Conservation (phyloP, 2,888 invertebrate genomes). For the Ryuthela nishihirai region DNA sequence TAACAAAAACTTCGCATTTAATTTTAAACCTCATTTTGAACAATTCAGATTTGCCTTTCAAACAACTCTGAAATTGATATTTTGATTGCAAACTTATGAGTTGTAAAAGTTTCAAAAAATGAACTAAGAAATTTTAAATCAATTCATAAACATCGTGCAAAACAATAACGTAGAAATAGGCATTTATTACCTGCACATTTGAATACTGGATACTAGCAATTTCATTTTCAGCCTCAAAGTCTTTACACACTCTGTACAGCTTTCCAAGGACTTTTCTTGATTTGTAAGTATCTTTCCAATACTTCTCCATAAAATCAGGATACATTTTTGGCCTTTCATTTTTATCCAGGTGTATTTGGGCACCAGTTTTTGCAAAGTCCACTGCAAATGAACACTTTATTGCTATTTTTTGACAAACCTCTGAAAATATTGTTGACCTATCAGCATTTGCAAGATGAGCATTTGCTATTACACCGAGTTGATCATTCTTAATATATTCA, state of each 20-base stretch:
- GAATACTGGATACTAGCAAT: background rate
- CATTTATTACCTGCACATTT: constrained; percentile 12
- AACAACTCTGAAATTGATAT: no score
- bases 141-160: no score
- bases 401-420: constrained; percentile 40
- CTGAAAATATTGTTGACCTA: constrained; percentile 43
- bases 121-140: no score
- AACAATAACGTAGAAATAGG: no score
- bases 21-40: no score
- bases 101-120: no score
- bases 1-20: no score
- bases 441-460: constrained; percentile 48
- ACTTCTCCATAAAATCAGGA: constrained; percentile 43
- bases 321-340: constrained; percentile 16
- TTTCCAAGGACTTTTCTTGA: constrained; percentile 46
- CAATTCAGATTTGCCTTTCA: no score
- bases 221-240: constrained; percentile 13
- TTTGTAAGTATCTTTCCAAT: constrained; percentile 43
- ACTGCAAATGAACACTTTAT: constrained; percentile 44
- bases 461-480: constrained; percentile 46
- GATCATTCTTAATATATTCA: constrained; percentile 47
- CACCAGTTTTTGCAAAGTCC: constrained; percentile 50
- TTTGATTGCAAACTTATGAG: no score
- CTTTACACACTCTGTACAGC: constrained; percentile 43
- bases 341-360: constrained; percentile 19